phyloP scores from a whole-genome alignment of 2,113 vertebrate species.

The Lamprotornis superbus region DNA sequence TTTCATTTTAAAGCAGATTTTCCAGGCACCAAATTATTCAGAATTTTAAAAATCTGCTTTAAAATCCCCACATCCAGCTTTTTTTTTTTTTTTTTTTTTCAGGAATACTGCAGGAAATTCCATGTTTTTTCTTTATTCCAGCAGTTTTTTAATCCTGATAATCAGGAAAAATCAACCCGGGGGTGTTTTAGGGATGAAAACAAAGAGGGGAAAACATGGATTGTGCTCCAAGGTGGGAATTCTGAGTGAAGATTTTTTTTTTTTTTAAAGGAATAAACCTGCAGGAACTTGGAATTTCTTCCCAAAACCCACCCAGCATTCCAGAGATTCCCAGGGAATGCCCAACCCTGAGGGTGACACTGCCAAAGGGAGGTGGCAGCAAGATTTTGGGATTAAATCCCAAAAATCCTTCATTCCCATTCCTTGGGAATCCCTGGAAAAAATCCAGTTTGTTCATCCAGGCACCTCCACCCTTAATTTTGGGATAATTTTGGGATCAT shows the following conservation, averaged over 20 bases:
- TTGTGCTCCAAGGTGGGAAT: not conserved
- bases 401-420: no score
- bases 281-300: no score
- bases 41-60: not conserved
- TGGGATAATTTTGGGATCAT: not conserved
- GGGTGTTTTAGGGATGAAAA: not conserved
- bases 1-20: no score
- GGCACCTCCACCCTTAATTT: rapidly evolving
- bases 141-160: not conserved
- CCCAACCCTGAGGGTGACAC: no score
- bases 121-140: rapidly evolving
- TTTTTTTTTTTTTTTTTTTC: not conserved
- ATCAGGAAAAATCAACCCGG: not conserved
- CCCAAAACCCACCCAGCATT: no score
- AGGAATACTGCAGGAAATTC: not conserved
- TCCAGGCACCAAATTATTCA: no score
- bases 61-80: no score
- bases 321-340: no score
- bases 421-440: not conserved
- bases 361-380: no score
- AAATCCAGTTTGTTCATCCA: not conserved
- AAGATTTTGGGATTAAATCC: no score
- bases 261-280: no score
- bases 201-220: rapidly evolving
- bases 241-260: not conserved